Evolutionary conservation across 1,140 invertebrate species (phyloP).

Genomic region (Drosophila tsacasi): DNA sequence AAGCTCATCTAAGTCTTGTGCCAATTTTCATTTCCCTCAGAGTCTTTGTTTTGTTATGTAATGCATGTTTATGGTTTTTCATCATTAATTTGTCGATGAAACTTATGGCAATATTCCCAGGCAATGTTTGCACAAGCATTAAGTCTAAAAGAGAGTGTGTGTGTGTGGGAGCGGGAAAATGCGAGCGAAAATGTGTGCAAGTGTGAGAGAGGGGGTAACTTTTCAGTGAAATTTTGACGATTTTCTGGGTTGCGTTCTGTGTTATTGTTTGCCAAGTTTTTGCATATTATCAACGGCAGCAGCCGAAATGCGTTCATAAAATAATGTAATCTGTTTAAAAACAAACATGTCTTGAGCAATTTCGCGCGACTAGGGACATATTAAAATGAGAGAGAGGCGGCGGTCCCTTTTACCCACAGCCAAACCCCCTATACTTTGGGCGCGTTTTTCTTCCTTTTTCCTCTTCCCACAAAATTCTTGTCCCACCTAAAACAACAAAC

Average conservation of each 20-base stretch:
- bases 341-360: conserved; percentile 82
- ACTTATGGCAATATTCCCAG: conserved; percentile 81
- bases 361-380: conserved; percentile 81
- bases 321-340: conserved; percentile 84
- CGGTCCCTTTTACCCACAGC: conserved; percentile 16
- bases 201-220: conserved; percentile 46
- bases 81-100: conserved; percentile 83
- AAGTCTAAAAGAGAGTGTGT: conserved; percentile 33
- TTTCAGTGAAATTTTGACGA: conserved; percentile 76
- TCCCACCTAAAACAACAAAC: conserved; percentile 69
- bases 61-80: conserved; percentile 80
- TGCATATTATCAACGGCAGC: conserved; percentile 75
- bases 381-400: conserved; percentile 67
- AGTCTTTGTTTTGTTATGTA: conserved; percentile 74
- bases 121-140: conserved; percentile 73
- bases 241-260: conserved; percentile 67
- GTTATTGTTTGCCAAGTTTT: conserved; percentile 83
- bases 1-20: conserved; percentile 27
- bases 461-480: conserved; percentile 28
- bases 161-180: conserved; percentile 15
- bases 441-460: background rate
- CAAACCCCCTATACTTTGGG: background rate
- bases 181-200: background rate
- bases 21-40: conserved; percentile 29
- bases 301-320: conserved; percentile 77